Conservation (phyloP, 2,888 invertebrate species). For the Galerucella nymphaeae region DNA sequence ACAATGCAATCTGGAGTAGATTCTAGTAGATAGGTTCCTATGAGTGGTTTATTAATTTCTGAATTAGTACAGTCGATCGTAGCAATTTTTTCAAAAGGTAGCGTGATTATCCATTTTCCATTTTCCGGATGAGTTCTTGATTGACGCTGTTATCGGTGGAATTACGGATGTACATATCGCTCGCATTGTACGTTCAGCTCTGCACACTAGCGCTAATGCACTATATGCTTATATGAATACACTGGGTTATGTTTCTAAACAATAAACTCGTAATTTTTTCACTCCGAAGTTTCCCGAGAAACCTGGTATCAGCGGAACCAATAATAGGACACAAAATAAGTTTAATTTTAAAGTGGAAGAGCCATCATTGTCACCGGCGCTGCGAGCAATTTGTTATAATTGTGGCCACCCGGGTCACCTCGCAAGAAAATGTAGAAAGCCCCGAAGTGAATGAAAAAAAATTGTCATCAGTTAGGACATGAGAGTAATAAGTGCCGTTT, state of each 20-base stretch:
- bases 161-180: slow-evolving; percentile 29
- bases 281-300: neutral
- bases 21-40: no score
- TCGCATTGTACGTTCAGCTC: slow-evolving; percentile 28
- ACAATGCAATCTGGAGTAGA: no score
- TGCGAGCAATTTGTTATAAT: neutral
- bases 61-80: no score
- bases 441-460: neutral
- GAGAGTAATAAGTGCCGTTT: neutral
- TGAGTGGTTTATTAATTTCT: no score
- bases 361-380: neutral
- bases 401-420: neutral
- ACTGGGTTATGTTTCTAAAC: slow-evolving; percentile 30
- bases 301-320: neutral
- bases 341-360: neutral
- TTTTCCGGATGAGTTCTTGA: no score
- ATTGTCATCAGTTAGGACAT: neutral
- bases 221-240: slow-evolving; percentile 32
- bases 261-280: neutral
- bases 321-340: neutral
- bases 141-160: slow-evolving; percentile 33
- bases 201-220: slow-evolving; percentile 18
- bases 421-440: neutral
- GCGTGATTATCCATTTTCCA: no score
- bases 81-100: no score